Percentiles rank a stretch among this genome's conserved stretches.
Conservation (phyloP, 1,140 invertebrate species). For the Megalopta genalis region DNA sequence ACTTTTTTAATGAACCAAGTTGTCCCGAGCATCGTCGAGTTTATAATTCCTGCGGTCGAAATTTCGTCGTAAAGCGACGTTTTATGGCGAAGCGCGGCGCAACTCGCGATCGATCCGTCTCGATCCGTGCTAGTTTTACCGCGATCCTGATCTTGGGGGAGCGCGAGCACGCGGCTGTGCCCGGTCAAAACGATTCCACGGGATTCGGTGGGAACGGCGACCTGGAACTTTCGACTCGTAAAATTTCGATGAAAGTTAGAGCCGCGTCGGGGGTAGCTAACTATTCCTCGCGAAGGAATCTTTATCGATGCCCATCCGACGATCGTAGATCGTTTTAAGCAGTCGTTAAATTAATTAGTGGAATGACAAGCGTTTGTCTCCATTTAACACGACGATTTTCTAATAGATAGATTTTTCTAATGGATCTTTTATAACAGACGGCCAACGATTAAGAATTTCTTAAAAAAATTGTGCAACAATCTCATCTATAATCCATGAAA, state of each 20-base stretch:
- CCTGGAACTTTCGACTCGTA: slow-evolving; percentile 38
- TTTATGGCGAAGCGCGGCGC: background rate
- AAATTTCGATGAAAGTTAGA: slow-evolving; percentile 13
- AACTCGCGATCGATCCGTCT: background rate
- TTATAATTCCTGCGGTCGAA: background rate
- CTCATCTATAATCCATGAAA: no score
- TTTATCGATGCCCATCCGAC: no score
- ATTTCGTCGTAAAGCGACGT: background rate
- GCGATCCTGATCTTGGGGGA: background rate
- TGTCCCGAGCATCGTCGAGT: background rate
- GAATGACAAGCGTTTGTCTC: no score
- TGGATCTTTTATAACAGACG: no score
- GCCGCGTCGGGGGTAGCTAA: no score
- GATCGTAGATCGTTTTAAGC: no score
- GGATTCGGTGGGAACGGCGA: slow-evolving; percentile 1
- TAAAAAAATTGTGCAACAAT: no score
- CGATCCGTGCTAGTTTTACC: background rate
- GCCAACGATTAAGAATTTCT: no score
- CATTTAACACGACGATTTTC: no score
- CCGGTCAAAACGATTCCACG: background rate
- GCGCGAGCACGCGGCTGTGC: background rate
- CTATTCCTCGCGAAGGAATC: no score
- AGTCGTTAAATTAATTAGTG: no score
- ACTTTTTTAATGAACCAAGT: background rate
- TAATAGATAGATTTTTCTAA: no score